A percentile compares a stretch with the other conserved stretches of the same genome.
Conservation (phyloP, 1,140 invertebrate species). For the Chionoecetes opilio region DNA sequence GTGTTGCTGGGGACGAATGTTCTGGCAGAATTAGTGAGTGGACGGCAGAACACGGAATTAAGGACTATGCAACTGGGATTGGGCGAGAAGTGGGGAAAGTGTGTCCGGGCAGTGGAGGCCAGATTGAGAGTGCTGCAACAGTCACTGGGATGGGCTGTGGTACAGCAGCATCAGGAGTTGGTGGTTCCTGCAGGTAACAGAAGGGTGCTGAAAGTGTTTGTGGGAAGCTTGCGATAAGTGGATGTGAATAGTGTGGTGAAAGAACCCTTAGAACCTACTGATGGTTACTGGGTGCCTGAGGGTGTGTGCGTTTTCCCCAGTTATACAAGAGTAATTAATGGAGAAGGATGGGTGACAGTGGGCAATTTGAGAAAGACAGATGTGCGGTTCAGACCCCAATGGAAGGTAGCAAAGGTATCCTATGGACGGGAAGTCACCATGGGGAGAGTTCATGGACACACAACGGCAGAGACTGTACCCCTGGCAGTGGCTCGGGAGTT, state of each 20-base stretch:
- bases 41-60: not conserved
- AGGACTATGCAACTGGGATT: not conserved
- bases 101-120: not conserved
- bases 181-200: too few species aligned
- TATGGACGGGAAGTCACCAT: not conserved
- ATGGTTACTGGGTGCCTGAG: slow-evolving; percentile 7
- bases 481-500: not conserved
- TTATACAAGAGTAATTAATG: slow-evolving; percentile 29
- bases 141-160: not conserved
- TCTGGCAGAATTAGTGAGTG: slow-evolving; percentile 35
- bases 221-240: too few species aligned
- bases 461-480: not conserved
- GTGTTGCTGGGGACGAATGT: slow-evolving; percentile 7
- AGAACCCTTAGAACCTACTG: not conserved
- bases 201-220: too few species aligned
- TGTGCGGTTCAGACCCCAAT: not conserved
- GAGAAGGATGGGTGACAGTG: not conserved
- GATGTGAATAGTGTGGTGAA: not conserved
- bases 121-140: not conserved
- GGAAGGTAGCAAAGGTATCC: slow-evolving; percentile 7
- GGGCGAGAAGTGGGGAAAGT: not conserved
- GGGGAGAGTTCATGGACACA: not conserved
- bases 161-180: too few species aligned
- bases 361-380: not conserved
- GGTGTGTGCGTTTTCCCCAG: slow-evolving; percentile 14